Evolutionary conservation across 2,888 invertebrate genomes (phyloP).

Genomic region (Epicampocera succincta): DNA sequence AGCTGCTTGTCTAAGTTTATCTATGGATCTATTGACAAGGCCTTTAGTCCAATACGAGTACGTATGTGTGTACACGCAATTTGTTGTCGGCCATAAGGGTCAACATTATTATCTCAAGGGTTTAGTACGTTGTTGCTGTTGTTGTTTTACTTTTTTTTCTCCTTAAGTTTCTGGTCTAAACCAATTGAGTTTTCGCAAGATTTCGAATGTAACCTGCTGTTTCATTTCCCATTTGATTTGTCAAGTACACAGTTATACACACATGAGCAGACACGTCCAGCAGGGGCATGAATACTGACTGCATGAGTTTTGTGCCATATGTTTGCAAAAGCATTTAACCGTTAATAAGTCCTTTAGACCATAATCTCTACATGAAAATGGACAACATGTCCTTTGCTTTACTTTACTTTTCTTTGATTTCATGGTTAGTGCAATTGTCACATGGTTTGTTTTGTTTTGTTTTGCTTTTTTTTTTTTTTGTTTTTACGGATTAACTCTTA

Average conservation of each 20-base stretch:
- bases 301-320: conserved; percentile 33
- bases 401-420: conserved; percentile 58
- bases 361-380: conserved; percentile 64
- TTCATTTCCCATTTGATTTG: conserved; percentile 52
- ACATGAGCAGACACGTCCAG: not conserved
- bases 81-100: conserved; percentile 25
- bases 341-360: conserved; percentile 65
- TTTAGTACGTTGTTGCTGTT: conserved; percentile 1
- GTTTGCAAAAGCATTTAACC: conserved; percentile 67
- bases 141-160: too few relatives aligned
- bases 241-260: conserved; percentile 15
- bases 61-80: not conserved
- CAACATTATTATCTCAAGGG: conserved; percentile 17
- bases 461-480: conserved; percentile 7
- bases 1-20: conserved; percentile 38
- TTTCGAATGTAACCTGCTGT: conserved; percentile 38
- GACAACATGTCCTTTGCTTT: conserved; percentile 39
- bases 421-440: conserved; percentile 60
- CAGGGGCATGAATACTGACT: conserved; percentile 7
- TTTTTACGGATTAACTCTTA: conserved; percentile 48
- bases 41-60: not conserved
- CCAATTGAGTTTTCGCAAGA: conserved; percentile 31
- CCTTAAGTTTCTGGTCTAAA: conserved; percentile 16
- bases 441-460: too few relatives aligned
- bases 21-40: conserved; percentile 6